Percentiles rank a stretch among this genome's conserved stretches.
Evolutionary conservation across 2,113 vertebrate genomes (phyloP).

Genomic region (Paradoxurus hermaphroditus): DNA sequence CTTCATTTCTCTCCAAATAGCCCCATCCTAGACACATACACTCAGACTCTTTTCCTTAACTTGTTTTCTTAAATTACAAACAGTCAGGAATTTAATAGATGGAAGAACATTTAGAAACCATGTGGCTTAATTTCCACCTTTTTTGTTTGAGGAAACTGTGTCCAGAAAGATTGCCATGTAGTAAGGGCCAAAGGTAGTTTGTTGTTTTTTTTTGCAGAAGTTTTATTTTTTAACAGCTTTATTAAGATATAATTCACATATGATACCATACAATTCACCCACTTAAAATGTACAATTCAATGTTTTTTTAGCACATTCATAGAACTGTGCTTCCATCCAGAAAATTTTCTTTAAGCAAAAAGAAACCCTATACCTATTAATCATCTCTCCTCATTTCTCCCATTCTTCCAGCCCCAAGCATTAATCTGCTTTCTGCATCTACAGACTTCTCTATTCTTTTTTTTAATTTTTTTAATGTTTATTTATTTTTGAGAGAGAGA

Average conservation of each 20-base stretch:
- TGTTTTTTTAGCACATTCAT: not conserved
- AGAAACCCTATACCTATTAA: not conserved
- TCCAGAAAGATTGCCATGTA: not conserved
- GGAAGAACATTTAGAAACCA: not conserved
- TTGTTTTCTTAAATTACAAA: not conserved
- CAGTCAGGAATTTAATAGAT: not conserved
- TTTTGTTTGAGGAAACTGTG: not conserved
- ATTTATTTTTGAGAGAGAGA: too few species aligned
- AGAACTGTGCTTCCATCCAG: not conserved
- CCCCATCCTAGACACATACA: not conserved
- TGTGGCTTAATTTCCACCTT: not conserved
- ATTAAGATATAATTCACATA: not conserved
- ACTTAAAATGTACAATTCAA: not conserved
- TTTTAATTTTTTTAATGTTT: too few species aligned
- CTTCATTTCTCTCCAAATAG: not conserved
- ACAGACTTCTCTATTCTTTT: not conserved
- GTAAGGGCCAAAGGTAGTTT: not conserved
- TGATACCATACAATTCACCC: not conserved
- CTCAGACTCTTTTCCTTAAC: not conserved
- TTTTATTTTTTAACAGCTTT: not conserved
- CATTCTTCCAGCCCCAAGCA: not conserved
- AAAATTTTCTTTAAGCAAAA: not conserved
- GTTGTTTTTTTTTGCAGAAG: not conserved
- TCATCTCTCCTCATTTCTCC: not conserved
- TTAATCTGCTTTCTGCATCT: not conserved